phyloP scores from a whole-genome alignment of 2,797 vertebrate species.

The Peromyscus nudipes region DNA sequence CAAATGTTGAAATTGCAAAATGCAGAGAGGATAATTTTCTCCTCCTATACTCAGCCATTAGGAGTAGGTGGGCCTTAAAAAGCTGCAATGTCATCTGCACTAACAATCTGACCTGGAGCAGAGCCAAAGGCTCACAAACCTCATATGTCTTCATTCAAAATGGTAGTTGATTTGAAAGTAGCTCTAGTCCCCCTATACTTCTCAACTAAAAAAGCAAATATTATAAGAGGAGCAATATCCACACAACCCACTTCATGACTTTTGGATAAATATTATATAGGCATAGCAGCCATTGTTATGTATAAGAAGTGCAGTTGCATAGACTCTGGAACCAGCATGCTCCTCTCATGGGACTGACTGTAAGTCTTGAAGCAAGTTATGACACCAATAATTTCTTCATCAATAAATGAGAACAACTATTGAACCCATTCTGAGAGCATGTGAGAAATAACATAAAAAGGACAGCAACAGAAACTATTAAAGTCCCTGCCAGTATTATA shows the following conservation, averaged over 20 bases:
- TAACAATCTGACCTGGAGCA: not conserved
- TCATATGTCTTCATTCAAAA: not conserved
- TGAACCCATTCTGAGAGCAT: not conserved
- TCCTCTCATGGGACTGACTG: not conserved
- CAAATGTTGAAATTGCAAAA: constrained; percentile 80
- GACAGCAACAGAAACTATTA: not conserved
- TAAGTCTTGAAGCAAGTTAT: not conserved
- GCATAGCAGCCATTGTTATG: not conserved
- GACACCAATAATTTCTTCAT: not conserved
- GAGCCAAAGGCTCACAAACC: not conserved
- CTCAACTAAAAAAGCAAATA: not conserved
- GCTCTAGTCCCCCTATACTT: not conserved
- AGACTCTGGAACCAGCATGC: not conserved
- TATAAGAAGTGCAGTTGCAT: not conserved
- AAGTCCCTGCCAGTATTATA: not conserved
- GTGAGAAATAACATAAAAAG: not conserved
- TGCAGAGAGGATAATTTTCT: constrained; percentile 75
- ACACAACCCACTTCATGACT: not conserved
- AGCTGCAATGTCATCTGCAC: constrained; percentile 24
- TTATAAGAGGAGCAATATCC: not conserved
- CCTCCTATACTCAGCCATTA: constrained; percentile 62
- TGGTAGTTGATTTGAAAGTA: not conserved
- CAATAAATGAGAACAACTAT: not conserved
- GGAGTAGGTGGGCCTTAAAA: constrained; percentile 73
- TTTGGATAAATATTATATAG: not conserved